phyloP scores from a whole-genome alignment of 2,888 invertebrate genomes.

The Calameuta idolon region DNA sequence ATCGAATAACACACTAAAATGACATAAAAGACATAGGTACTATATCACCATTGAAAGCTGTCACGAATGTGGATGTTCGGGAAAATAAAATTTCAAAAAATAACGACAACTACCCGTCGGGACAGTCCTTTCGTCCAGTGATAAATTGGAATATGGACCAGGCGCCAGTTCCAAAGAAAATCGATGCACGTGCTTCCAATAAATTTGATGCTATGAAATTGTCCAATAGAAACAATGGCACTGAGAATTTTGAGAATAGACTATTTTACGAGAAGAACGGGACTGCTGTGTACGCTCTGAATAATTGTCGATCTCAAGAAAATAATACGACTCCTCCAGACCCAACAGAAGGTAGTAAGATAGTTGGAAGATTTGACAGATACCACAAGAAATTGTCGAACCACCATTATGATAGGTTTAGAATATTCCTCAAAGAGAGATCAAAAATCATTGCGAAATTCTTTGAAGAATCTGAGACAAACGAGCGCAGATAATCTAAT shows the following conservation, averaged over 20 bases:
- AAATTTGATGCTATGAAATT: background rate
- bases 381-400: background rate
- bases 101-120: background rate
- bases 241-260: background rate
- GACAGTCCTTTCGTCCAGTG: background rate
- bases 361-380: background rate
- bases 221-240: background rate
- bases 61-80: background rate
- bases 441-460: background rate
- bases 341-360: background rate
- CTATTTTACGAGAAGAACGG: background rate
- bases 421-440: background rate
- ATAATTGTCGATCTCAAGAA: background rate
- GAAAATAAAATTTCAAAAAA: background rate
- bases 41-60: background rate
- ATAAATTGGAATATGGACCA: background rate
- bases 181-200: background rate
- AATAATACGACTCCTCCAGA: background rate
- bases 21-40: background rate
- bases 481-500: background rate
- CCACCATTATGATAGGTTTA: background rate
- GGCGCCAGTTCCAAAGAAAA: background rate
- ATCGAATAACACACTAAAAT: background rate
- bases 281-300: background rate
- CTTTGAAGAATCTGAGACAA: background rate